These are phyloP conservation scores for Craterocephalus amniculus DNA, from an alignment of 2,797 vertebrate genomes.

Conservation along the genomic window DNA sequence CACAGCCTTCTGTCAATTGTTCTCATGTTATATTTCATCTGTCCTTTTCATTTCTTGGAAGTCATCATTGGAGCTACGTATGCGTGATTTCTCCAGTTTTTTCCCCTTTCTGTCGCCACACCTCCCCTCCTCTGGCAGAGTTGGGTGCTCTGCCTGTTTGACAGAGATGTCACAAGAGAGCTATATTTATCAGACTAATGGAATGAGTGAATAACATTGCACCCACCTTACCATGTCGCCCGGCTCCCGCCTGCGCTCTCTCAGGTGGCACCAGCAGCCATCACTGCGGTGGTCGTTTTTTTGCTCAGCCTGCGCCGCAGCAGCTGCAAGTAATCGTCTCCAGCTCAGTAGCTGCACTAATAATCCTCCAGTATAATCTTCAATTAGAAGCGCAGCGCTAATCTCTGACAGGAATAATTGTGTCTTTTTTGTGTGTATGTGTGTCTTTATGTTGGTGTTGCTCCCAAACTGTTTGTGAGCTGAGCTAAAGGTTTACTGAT, in stretches of 20 bases:
- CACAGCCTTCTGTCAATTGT: slow-evolving; percentile 26
- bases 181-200: slow-evolving; percentile 79
- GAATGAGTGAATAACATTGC: slow-evolving; percentile 76
- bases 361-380: slow-evolving; percentile 86
- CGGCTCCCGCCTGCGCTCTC: slow-evolving; percentile 22
- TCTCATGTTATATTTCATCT: slow-evolving; percentile 46
- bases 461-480: slow-evolving; percentile 36
- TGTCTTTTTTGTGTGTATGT: slow-evolving; percentile 49
- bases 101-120: background rate
- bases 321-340: slow-evolving; percentile 81
- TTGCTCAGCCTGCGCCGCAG: slow-evolving; percentile 56
- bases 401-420: slow-evolving; percentile 80
- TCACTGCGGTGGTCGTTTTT: slow-evolving; percentile 36
- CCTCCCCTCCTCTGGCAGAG: slow-evolving; percentile 22
- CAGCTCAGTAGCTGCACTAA: slow-evolving; percentile 83
- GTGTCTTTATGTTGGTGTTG: slow-evolving; percentile 39
- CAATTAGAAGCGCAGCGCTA: slow-evolving; percentile 81
- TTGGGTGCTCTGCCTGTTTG: slow-evolving; percentile 55
- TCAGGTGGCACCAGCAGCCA: slow-evolving; percentile 56
- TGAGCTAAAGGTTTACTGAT: slow-evolving; percentile 62
- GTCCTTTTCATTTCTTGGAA: slow-evolving; percentile 56
- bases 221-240: slow-evolving; percentile 43
- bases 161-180: slow-evolving; percentile 71
- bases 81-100: slow-evolving; percentile 52
- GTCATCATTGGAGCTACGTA: slow-evolving; percentile 44